Evolutionary conservation across 2,797 vertebrate genomes (phyloP), one percentile per base, ranked within the genome.

Genomic region (Enteromius thamalakanensis): DNA sequence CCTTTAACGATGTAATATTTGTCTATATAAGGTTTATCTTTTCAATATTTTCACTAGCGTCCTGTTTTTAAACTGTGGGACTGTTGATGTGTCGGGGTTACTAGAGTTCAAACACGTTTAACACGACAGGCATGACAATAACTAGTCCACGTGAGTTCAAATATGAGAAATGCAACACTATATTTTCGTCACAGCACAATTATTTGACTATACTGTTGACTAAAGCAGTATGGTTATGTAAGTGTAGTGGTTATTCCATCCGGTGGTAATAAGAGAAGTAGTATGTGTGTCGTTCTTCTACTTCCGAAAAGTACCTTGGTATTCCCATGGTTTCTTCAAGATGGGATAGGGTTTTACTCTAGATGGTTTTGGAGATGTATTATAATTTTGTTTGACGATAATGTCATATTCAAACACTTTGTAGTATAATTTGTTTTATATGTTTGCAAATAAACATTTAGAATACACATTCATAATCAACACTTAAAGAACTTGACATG

Each of bases 41-140:
- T 32, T 49, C 12, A 65, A n/a, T 76, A n/a, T n/a, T 76, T 40
- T 68, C 6, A 40, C 2, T 4, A 5, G 11, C 3, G 32, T 64
- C 14, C 15, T 23, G 6, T 10, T 19, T 62, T 17, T 47, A 17
- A 42, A n/a, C 26, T 32, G 26, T 76, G 78, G 42, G 67, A 78
- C 5, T 60, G 40, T 60, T 67, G 68, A 79, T 67, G 47, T 72
- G 90, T 91, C 64, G 87, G 83, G 94, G 91, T 95, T 94, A 95
- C 90, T 93, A 83, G 76, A 94, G 94, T 93, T 94, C 93, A 92
- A 89, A 58, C 81, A 76, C 79, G 15, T 76, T 87, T 79, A 83
- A 83, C 86, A 89, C 90, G 87, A 83, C 71, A 84, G 49, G 86
- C 87, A 19, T 69, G 8, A 8, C 1, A 5, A 29, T 34, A 64